A percentile compares a stretch with the other conserved stretches of the same genome.
Evolutionary conservation across 2,888 invertebrate species (phyloP).

Genomic region (Periphyllus acericola): DNA sequence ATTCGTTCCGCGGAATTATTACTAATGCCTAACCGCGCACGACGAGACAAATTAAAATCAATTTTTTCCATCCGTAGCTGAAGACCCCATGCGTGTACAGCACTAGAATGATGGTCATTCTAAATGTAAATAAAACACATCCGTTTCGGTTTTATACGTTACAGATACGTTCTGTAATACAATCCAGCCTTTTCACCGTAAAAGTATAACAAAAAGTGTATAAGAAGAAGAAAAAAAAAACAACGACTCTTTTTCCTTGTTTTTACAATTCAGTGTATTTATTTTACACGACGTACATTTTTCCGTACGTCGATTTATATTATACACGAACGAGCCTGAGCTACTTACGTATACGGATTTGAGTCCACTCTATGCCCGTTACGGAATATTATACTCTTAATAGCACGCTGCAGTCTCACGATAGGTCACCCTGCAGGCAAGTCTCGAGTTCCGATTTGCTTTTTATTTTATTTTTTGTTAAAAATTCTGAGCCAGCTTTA

Average conservation of each 20-base stretch:
- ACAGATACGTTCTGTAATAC: too few relatives aligned
- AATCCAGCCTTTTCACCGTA: too few relatives aligned
- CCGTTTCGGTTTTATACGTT: too few relatives aligned
- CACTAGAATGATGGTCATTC: too few relatives aligned
- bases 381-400: background rate
- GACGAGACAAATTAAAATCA: too few relatives aligned
- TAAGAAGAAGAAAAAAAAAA: too few relatives aligned
- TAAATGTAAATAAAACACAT: too few relatives aligned
- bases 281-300: background rate
- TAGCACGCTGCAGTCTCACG: background rate
- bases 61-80: too few relatives aligned
- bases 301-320: background rate
- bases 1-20: too few relatives aligned
- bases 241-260: background rate
- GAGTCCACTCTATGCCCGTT: background rate
- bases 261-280: background rate
- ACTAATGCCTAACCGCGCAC: too few relatives aligned
- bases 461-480: constrained; percentile 8
- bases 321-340: background rate
- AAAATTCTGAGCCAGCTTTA: background rate
- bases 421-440: background rate
- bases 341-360: background rate
- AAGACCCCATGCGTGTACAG: too few relatives aligned
- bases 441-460: constrained; percentile 8
- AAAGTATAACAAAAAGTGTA: too few relatives aligned